Evolutionary conservation across 1,140 invertebrate genomes (phyloP).

Genomic region (Nymphalis io): DNA sequence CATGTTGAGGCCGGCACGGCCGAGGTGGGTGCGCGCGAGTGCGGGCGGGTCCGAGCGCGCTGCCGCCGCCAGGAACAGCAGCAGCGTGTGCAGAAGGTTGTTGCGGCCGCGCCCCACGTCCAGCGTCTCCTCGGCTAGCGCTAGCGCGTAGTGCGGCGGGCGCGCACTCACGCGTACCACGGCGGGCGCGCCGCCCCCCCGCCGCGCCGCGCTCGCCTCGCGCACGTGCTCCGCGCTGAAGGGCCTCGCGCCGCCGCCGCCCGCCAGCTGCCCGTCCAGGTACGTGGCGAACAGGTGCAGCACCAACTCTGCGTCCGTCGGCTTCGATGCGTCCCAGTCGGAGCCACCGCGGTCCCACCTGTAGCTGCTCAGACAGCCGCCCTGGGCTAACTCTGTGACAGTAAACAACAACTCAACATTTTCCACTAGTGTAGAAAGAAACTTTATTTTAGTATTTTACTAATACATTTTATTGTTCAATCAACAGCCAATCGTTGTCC

Average conservation of each 20-base stretch:
- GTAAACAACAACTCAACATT: neutral
- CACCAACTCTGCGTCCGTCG: slow-evolving; percentile 88
- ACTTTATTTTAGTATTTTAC: too few relatives aligned
- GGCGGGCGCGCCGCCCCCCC: slow-evolving; percentile 36
- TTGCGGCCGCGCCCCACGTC: slow-evolving; percentile 88
- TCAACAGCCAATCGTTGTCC: too few relatives aligned
- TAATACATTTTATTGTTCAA: too few relatives aligned
- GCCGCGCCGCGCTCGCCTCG: slow-evolving; percentile 37
- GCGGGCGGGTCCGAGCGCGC: slow-evolving; percentile 46
- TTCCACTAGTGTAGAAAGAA: neutral
- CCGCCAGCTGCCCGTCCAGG: slow-evolving; percentile 80
- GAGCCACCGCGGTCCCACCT: slow-evolving; percentile 88
- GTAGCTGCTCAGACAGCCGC: slow-evolving; percentile 89
- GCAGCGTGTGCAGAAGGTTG: slow-evolving; percentile 85
- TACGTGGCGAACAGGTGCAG: slow-evolving; percentile 90
- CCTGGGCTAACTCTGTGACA: slow-evolving; percentile 83
- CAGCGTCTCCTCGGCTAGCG: slow-evolving; percentile 83
- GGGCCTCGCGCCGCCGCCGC: slow-evolving; percentile 34
- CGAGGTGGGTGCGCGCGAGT: slow-evolving; percentile 73
- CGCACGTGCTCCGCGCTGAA: slow-evolving; percentile 43
- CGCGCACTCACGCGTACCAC: slow-evolving; percentile 73
- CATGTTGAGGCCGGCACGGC: slow-evolving; percentile 88
- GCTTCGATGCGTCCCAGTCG: slow-evolving; percentile 87
- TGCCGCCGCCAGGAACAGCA: slow-evolving; percentile 47
- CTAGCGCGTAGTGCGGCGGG: slow-evolving; percentile 88